Percentiles rank a stretch among this genome's conserved stretches.
Evolutionary conservation across 2,113 vertebrate genomes (phyloP).

Genomic region (Bos javanicus): DNA sequence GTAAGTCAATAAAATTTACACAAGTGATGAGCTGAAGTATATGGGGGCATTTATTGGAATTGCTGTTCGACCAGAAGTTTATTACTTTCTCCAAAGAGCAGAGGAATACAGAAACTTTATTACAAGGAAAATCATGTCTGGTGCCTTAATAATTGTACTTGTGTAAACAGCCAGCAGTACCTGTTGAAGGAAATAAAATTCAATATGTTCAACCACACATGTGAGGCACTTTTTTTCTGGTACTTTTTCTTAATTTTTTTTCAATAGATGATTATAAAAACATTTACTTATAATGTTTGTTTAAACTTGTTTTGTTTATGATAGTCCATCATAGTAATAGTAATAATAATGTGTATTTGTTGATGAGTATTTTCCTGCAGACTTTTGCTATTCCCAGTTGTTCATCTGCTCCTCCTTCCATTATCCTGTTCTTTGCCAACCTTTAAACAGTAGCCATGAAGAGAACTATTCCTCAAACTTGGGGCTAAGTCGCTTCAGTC

Average conservation of each 20-base stretch:
- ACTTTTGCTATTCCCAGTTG: background rate
- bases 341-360: background rate
- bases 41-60: constrained; percentile 26
- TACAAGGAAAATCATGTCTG: background rate
- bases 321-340: background rate
- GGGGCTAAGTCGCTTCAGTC: no score
- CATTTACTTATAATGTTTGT: background rate
- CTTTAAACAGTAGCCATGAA: background rate
- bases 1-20: constrained; percentile 52
- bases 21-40: constrained; percentile 44
- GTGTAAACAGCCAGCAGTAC: background rate
- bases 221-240: background rate
- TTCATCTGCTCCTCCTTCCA: background rate
- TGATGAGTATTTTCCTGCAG: background rate
- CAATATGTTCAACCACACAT: background rate
- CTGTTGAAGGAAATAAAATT: background rate
- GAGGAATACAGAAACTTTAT: background rate
- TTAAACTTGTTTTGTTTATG: background rate
- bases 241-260: background rate
- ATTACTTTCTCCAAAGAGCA: constrained; percentile 19
- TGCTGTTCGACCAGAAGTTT: background rate
- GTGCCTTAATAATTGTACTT: constrained; percentile 18
- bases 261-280: background rate
- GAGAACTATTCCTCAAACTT: background rate
- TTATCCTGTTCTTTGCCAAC: background rate